Evolutionary conservation across 2,888 invertebrate genomes (phyloP).

Genomic region (Imbricaverruca yamaguchii): DNA sequence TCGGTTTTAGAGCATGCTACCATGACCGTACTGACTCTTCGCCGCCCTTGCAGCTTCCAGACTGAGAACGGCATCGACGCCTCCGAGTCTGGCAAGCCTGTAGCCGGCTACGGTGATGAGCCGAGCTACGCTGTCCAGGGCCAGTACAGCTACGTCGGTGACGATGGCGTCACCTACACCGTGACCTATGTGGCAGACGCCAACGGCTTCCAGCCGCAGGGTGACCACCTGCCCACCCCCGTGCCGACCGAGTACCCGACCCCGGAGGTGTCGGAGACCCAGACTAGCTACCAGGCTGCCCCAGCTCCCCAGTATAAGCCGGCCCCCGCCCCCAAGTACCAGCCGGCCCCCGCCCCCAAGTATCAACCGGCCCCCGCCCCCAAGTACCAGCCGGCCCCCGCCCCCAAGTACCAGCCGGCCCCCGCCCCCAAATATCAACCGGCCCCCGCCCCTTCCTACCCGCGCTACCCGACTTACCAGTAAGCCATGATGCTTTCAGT

Average conservation of each 20-base stretch:
- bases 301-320: no score
- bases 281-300: not conserved
- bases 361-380: no score
- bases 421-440: not conserved
- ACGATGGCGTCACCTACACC: not conserved
- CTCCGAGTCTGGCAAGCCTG: slow-evolving; percentile 6
- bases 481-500: no score
- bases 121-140: slow-evolving; percentile 3
- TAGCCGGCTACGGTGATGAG: slow-evolving; percentile 8
- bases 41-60: not conserved
- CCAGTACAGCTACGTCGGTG: not conserved
- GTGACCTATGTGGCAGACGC: slow-evolving; percentile 1
- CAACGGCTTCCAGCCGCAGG: slow-evolving; percentile 15
- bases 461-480: no score
- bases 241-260: not conserved
- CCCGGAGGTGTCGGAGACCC: not conserved
- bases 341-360: no score
- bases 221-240: not conserved
- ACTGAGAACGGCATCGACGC: slow-evolving; percentile 11
- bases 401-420: no score
- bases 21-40: no score
- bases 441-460: not conserved
- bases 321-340: no score
- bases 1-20: no score
- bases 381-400: no score